Evolutionary conservation across 2,113 vertebrate genomes (phyloP).

Genomic region (Datnioides undecimradiatus): DNA sequence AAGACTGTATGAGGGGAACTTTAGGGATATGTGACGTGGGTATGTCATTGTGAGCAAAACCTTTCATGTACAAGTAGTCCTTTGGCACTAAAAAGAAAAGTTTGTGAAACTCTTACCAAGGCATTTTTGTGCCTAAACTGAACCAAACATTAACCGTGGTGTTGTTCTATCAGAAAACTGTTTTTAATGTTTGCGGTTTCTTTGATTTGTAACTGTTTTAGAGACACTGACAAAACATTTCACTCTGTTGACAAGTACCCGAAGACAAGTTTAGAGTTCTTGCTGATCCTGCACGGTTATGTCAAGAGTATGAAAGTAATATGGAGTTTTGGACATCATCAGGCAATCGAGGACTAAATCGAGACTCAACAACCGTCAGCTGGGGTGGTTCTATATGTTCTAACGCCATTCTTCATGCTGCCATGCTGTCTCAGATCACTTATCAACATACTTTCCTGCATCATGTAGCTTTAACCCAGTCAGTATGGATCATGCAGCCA

Average conservation of each 20-base stretch:
- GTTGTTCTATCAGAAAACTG: too few species aligned
- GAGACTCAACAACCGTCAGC: too few species aligned
- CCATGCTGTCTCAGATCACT: not conserved
- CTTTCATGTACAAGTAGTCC: too few species aligned
- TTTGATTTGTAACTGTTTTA: not conserved
- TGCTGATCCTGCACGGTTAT: too few species aligned
- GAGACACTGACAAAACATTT: not conserved
- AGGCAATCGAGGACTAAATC: not conserved
- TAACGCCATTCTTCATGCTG: not conserved
- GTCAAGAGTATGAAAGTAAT: too few species aligned
- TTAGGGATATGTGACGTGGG: too few species aligned
- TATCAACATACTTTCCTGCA: not conserved
- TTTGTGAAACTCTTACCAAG: too few species aligned
- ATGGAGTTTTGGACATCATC: not conserved
- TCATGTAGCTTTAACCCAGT: slow-evolving; percentile 14
- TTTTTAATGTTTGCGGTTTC: not conserved
- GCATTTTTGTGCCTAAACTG: not conserved
- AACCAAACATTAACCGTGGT: not conserved
- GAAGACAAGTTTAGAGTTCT: too few species aligned
- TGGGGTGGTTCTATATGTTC: too few species aligned
- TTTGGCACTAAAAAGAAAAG: too few species aligned
- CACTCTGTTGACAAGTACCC: not conserved
- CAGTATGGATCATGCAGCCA: not conserved
- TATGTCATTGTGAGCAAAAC: too few species aligned
- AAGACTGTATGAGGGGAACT: too few species aligned